Conservation (phyloP, 1,140 invertebrate species). For the silkworm (Bombyx mori) region ASM3026992v2 NC_085114.1:4103001-4103500, state of each 20-base stretch:
- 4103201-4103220: conserved; percentile 60
- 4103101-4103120: conserved; percentile 66
- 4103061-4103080: conserved; percentile 58
- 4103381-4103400: conserved; percentile 20
- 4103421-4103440: too few species aligned
- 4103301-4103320: conserved; percentile 9
- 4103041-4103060: conserved; percentile 51
- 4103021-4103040: conserved; percentile 47
- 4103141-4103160: conserved; percentile 55
- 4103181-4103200: conserved; percentile 48
- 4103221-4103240: conserved; percentile 56
- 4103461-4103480: too few species aligned
- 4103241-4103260: conserved; percentile 39
- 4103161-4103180: conserved; percentile 46
- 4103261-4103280: conserved; percentile 30
- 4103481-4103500: too few species aligned
- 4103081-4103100: conserved; percentile 62
- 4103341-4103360: conserved; percentile 14
- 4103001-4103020: conserved; percentile 28
- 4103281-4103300: conserved; percentile 24
- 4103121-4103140: conserved; percentile 58
- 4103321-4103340: conserved; percentile 11
- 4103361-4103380: conserved; percentile 21
- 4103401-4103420: conserved; percentile 28
- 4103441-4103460: too few species aligned